phyloP scores from a whole-genome alignment of 2,888 invertebrate species.

The Drosophila longiperda region DNA sequence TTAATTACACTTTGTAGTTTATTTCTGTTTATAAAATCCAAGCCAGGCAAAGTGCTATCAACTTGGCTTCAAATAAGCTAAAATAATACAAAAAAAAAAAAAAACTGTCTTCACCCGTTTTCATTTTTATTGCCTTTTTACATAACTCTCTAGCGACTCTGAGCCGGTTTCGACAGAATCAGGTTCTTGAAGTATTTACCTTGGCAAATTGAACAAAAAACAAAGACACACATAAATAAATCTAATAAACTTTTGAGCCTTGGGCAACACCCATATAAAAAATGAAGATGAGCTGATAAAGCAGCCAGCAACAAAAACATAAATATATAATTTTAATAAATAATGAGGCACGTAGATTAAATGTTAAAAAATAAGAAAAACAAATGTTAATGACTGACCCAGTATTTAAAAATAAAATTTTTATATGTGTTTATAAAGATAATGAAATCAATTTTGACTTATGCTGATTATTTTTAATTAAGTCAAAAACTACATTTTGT shows the following conservation, averaged over 20 bases:
- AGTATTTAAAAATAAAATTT: conserved; percentile 7
- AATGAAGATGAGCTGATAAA: conserved; percentile 24
- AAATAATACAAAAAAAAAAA: conserved; percentile 5
- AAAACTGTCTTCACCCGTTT: conserved; percentile 10
- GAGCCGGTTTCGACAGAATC: conserved; percentile 61
- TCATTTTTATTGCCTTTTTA: conserved; percentile 24
- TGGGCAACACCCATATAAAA: not conserved
- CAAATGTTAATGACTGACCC: conserved; percentile 25
- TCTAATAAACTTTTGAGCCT: not conserved
- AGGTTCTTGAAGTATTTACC: conserved; percentile 53
- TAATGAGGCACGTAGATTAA: conserved; percentile 20
- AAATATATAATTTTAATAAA: not conserved
- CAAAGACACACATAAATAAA: not conserved
- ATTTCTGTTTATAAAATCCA: not conserved
- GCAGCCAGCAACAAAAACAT: not conserved
- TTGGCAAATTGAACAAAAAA: conserved; percentile 42
- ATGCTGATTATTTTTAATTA: conserved; percentile 31
- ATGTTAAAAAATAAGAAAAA: conserved; percentile 5
- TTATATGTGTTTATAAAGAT: conserved; percentile 10
- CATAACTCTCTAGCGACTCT: conserved; percentile 30
- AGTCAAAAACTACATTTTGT: conserved; percentile 3
- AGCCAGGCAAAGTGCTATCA: conserved; percentile 20
- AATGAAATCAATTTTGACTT: conserved; percentile 17
- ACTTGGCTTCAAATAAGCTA: conserved; percentile 9
- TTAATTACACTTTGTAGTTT: not conserved